Base-by-base conservation (phyloP, 2,888 invertebrate species). In the Tinea pellionella region DNA sequence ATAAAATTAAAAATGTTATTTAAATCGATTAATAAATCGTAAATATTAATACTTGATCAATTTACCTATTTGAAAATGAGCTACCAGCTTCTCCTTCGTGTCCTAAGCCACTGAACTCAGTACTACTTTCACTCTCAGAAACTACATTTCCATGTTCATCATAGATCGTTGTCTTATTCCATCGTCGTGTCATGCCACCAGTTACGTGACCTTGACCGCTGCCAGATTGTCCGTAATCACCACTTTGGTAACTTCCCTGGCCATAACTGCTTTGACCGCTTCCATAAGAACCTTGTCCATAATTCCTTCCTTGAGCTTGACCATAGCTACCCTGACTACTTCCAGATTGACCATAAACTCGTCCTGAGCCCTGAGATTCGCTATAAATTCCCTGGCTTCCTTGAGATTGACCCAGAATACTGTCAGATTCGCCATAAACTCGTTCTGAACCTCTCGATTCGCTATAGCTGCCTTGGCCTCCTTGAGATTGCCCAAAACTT, bases 51-150 rank as follows among this genome's bases (percentile, higher is more conserved):
- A 3, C 24, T 24, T 3, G 24, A n/a, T 24, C 6, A 37, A 77
- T 80, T 78, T 71, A 88, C 88, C 68, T 70, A 65, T 81, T 65
- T 59, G 62, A 78, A 62, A 82, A 87, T 18, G 84, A 82, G 66
- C 85, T 83, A 43, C 84, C 85, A 64, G 74, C 71, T 71, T 86
- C 84, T 2, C 86, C 88, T 65, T 86, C 85, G 24, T 77, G 83
- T 16, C 84, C 87, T 61, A 86, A 68, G 9, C 72, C 73, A 37
- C 76, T 78, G 63, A 82, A 88, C 62, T 89, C 89, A 0, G 89
- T 89, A 64, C 89, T 89, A 0, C 77, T 78, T 65, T 90, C 89
- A 1, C 80, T 75, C 66, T 85, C 76, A 0, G 87, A 86, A 29
- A 81, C 72, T 7, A 89, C 80, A 47, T 83, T 85, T 61, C 83